Percentiles rank a stretch among this genome's conserved stretches.
Evolutionary conservation across 2,797 vertebrate species (phyloP).

Genomic region (Malacoraja senta): DNA sequence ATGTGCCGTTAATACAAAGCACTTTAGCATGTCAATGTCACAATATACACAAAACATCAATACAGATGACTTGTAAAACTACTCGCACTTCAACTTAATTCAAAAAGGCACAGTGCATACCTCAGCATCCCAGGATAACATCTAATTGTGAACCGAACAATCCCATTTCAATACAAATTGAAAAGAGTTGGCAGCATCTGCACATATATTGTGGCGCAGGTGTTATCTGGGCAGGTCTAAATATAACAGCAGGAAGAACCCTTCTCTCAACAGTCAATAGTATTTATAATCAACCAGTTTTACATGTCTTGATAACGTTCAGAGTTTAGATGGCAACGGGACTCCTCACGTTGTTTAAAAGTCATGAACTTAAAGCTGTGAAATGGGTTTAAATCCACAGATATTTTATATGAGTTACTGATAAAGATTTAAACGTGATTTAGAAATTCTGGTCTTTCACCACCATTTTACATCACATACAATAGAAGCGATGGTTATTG

Average conservation of each 20-base stretch:
- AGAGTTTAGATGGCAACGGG: background rate
- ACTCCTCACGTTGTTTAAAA: constrained; percentile 15
- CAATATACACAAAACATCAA: constrained; percentile 27
- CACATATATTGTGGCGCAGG: constrained; percentile 3
- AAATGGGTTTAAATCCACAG: background rate
- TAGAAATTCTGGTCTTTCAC: background rate
- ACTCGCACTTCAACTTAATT: constrained; percentile 32
- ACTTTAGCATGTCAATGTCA: constrained; percentile 29
- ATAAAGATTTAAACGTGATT: background rate
- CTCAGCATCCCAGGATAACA: constrained; percentile 20
- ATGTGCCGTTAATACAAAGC: background rate
- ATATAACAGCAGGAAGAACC: background rate
- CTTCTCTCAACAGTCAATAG: background rate
- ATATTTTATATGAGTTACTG: background rate
- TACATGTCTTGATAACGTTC: background rate
- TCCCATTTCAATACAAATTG: constrained; percentile 35
- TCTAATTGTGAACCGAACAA: constrained; percentile 23
- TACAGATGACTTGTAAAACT: constrained; percentile 31
- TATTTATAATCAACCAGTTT: constrained; percentile 4
- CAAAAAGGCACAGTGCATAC: constrained; percentile 34
- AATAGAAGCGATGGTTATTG: background rate
- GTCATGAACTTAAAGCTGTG: background rate
- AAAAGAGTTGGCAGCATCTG: constrained; percentile 7
- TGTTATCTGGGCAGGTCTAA: background rate
- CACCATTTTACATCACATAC: background rate